These are phyloP conservation scores for Stenodema calcarata DNA, from an alignment of 2,888 invertebrate genomes.

Conservation along the genomic window DNA sequence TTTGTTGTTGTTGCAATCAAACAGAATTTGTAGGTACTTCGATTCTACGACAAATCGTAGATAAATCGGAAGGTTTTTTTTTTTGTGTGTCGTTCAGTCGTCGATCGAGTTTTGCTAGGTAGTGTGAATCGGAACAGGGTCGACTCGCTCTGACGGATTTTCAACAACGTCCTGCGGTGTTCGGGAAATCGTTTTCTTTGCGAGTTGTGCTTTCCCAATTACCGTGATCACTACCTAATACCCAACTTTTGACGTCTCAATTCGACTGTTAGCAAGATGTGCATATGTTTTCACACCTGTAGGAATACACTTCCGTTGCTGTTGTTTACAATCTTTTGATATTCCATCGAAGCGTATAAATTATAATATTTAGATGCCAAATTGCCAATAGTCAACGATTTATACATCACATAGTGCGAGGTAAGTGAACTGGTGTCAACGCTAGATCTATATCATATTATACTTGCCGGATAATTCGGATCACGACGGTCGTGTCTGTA, in stretches of 20 bases:
- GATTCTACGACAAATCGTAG: too few relatives aligned
- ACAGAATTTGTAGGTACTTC: not conserved
- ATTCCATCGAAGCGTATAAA: not conserved
- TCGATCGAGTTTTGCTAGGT: not conserved
- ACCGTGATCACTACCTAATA: not conserved
- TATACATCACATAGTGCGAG: not conserved
- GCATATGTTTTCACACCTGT: not conserved
- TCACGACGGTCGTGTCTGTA: not conserved
- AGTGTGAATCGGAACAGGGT: not conserved
- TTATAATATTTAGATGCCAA: not conserved
- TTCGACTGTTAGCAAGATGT: not conserved
- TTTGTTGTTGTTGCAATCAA: not conserved
- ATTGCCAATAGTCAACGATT: constrained; percentile 15
- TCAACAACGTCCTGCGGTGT: not conserved
- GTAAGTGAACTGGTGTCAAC: not conserved
- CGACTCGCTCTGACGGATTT: not conserved
- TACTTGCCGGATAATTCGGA: not conserved
- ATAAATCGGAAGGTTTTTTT: too few relatives aligned
- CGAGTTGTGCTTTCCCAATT: not conserved
- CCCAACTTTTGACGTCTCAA: not conserved
- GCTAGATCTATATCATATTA: not conserved
- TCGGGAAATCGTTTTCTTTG: not conserved
- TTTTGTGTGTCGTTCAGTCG: not conserved
- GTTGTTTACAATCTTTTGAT: not conserved
- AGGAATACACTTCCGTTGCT: not conserved